A percentile compares a stretch with the other conserved stretches of the same genome.
Conservation (phyloP, 35 echinoderm and acorn worm species). For the Antedon bifida region DNA sequence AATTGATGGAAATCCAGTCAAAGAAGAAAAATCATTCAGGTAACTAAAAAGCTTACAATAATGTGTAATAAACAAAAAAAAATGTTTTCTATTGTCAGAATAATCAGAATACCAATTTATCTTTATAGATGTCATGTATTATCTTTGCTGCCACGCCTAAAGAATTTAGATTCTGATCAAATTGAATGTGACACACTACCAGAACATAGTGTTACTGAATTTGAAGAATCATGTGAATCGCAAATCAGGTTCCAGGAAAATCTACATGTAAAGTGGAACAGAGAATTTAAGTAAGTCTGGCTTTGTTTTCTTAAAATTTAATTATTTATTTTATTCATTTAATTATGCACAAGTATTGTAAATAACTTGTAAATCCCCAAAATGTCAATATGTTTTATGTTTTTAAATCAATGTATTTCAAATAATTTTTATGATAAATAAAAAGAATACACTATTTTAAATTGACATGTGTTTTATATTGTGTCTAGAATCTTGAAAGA, state of each 20-base stretch:
- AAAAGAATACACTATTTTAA: too few species aligned
- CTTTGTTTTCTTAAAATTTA: not conserved
- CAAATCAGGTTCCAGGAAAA: slow-evolving; percentile 39
- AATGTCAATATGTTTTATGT: too few species aligned
- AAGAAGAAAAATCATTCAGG: slow-evolving; percentile 59
- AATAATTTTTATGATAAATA: too few species aligned
- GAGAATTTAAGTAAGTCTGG: slow-evolving; percentile 17
- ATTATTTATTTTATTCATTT: too few species aligned
- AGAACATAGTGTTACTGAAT: slow-evolving; percentile 8
- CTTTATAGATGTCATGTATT: slow-evolving; percentile 4
- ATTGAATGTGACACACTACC: not conserved
- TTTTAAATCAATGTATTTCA: too few species aligned
- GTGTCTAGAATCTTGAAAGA: slow-evolving; percentile 11
- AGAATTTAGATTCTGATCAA: slow-evolving; percentile 40
- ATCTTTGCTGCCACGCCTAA: slow-evolving; percentile 16
- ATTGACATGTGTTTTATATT: not conserved
- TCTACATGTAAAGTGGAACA: slow-evolving; percentile 24
- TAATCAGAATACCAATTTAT: not conserved
- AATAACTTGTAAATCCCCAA: too few species aligned
- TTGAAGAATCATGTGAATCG: slow-evolving; percentile 75
- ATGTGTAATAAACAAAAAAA: too few species aligned
- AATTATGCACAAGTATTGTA: too few species aligned
- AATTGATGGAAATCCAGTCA: slow-evolving; percentile 75
- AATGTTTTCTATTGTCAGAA: too few species aligned
- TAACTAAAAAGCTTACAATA: slow-evolving; percentile 7